Conservation (phyloP, 1,140 invertebrate genomes). For the Camponotus floridanus region DNA sequence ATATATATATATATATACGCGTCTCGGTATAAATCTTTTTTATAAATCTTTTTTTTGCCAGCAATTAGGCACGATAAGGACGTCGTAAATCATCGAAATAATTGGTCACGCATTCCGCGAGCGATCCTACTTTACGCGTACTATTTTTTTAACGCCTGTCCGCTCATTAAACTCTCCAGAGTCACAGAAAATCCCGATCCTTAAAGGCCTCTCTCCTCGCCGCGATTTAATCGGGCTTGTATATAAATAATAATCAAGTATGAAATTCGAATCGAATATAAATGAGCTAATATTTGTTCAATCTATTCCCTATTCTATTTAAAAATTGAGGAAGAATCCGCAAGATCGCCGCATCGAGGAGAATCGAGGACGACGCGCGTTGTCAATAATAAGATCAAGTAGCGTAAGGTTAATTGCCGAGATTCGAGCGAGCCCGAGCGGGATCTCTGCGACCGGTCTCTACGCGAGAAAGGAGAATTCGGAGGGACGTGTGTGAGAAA, state of each 20-base stretch:
- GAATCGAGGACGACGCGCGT: slow-evolving; percentile 28
- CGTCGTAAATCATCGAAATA: slow-evolving; percentile 63
- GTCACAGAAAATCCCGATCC: slow-evolving; percentile 17
- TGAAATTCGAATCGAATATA: not conserved
- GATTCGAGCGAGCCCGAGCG: slow-evolving; percentile 69
- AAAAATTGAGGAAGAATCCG: too few relatives aligned
- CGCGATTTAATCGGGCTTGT: slow-evolving; percentile 34
- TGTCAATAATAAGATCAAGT: slow-evolving; percentile 77
- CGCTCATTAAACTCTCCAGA: slow-evolving; percentile 35
- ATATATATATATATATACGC: not conserved
- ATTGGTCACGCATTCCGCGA: slow-evolving; percentile 55
- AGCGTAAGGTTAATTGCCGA: slow-evolving; percentile 82
- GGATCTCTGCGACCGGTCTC: slow-evolving; percentile 65
- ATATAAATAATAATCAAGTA: slow-evolving; percentile 8
- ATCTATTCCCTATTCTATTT: slow-evolving; percentile 18
- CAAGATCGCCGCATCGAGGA: not conserved
- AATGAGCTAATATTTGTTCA: slow-evolving; percentile 3
- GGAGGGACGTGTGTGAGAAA: slow-evolving; percentile 74
- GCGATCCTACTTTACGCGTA: slow-evolving; percentile 45
- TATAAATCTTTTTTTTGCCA: slow-evolving; percentile 3
- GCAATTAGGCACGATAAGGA: slow-evolving; percentile 56
- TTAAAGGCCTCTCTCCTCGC: slow-evolving; percentile 3
- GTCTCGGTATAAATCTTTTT: slow-evolving; percentile 52
- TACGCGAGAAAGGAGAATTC: slow-evolving; percentile 60
- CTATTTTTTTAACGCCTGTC: slow-evolving; percentile 56